Evolutionary conservation across 2,797 vertebrate genomes (phyloP), one percentile per base, ranked within the genome.

Genomic region (Apodemus agrarius): DNA sequence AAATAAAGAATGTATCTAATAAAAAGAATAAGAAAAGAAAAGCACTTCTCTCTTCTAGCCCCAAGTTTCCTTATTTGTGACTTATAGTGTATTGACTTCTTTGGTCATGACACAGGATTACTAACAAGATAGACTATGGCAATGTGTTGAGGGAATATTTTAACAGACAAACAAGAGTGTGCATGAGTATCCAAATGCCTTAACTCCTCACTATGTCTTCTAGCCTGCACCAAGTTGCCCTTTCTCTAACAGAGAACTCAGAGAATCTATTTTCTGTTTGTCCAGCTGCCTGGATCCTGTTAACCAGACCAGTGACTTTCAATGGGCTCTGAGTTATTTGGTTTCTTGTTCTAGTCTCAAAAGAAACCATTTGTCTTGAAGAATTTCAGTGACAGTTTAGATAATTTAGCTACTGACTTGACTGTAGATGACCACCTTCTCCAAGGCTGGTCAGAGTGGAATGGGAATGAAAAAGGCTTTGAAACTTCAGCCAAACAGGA

Each of bases 21-120:
- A 46, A 46, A 46, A 46, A 7, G 7, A 46, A 46, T 4, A 46
- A 7, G 7, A 46, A 46, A 86, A 59, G 57, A 79, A 96, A 94
- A 67, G 0, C 46, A 78, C 29, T n/a, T 81, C 85, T 87, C 2
- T n/a, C 24, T 75, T 87, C 63, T 78, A 34, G 43, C 0, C 22
- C 24, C 80, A 72, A 31, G 16, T 86, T 87, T 94, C n/a, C 43
- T 95, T 49, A 90, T 79, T 93, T 84, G 31, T 82, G 72, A 93
- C 69, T 83, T 89, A 79, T 22, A 21, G 67, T 86, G 1, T 14
- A 75, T 31, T 79, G 0, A 4, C 34, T 83, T 91, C 52, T 52
- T 21, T 89, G 1, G 31, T 22, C 80, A 37, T 43, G 29, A 17
- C 9, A 37, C 2, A 37, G 11, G 1, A 11, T 65, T 89, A 21